These are phyloP conservation scores for Brachypodius melanocephalos DNA, from an alignment of 2,113 vertebrate species.

Conservation along the genomic window DNA sequence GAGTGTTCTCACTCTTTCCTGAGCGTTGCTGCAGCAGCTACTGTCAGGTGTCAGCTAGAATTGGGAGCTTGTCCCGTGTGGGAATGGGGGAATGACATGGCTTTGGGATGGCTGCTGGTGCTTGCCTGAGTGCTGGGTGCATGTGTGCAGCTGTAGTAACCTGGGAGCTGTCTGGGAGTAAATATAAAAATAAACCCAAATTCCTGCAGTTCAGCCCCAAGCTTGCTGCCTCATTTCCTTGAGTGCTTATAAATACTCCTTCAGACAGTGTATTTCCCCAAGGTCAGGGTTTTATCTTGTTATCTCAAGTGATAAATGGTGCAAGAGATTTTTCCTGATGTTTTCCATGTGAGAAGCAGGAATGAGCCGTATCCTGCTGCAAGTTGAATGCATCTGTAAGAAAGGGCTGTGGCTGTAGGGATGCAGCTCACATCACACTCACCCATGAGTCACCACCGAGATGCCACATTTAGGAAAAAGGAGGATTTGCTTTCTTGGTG, in stretches of 20 bases:
- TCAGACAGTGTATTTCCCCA: neutral
- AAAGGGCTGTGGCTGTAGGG: neutral
- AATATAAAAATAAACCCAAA: neutral
- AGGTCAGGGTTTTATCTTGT: neutral
- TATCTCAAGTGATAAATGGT: neutral
- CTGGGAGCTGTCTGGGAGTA: neutral
- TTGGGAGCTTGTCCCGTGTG: neutral
- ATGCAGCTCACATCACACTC: neutral
- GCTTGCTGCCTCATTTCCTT: neutral
- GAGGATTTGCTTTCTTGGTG: neutral
- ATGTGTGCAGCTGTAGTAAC: neutral
- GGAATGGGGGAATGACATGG: accelerated
- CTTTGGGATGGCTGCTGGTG: neutral
- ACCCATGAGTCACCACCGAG: neutral
- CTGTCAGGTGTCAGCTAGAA: accelerated
- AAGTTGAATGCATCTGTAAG: neutral
- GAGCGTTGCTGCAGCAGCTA: neutral
- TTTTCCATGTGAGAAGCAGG: neutral
- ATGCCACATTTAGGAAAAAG: neutral
- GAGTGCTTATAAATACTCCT: neutral
- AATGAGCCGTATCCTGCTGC: neutral
- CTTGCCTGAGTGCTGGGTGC: neutral
- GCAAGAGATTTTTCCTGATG: neutral
- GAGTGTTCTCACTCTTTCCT: accelerated
- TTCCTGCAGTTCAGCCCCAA: neutral